Conservation (phyloP, 1,140 invertebrate genomes). For the Zophobas morio region DNA sequence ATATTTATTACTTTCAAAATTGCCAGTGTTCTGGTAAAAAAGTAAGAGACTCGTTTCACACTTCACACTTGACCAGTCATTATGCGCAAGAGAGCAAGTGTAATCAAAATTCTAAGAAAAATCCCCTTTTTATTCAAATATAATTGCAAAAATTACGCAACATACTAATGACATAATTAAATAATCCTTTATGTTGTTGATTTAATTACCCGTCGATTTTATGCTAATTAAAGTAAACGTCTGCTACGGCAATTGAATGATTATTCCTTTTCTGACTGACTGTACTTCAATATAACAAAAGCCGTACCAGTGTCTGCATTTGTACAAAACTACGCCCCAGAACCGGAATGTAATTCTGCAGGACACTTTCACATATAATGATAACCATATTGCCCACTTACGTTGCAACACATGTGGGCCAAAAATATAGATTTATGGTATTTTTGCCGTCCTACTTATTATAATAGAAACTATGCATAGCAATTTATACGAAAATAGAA, state of each 20-base stretch:
- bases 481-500: no score
- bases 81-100: constrained; percentile 12
- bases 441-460: constrained; percentile 4
- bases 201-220: constrained; percentile 27
- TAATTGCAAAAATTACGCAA: constrained; percentile 25
- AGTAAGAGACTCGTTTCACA: constrained; percentile 32
- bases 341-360: constrained; percentile 23
- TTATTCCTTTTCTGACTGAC: not conserved
- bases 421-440: not conserved
- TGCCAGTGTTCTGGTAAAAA: constrained; percentile 11
- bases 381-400: constrained; percentile 1
- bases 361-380: constrained; percentile 21
- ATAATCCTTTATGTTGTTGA: constrained; percentile 2
- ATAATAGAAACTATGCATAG: not conserved
- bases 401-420: constrained; percentile 14
- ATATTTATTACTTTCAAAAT: constrained; percentile 27
- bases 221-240: constrained; percentile 7
- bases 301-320: not conserved
- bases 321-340: constrained; percentile 12
- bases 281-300: not conserved
- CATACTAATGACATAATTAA: constrained; percentile 29
- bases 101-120: not conserved
- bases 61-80: constrained; percentile 37
- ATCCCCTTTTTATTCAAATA: not conserved
- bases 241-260: not conserved